Evolutionary conservation across 1,140 invertebrate species (phyloP), one percentile per base, ranked within the genome.

Genomic region (Chionoecetes opilio): DNA sequence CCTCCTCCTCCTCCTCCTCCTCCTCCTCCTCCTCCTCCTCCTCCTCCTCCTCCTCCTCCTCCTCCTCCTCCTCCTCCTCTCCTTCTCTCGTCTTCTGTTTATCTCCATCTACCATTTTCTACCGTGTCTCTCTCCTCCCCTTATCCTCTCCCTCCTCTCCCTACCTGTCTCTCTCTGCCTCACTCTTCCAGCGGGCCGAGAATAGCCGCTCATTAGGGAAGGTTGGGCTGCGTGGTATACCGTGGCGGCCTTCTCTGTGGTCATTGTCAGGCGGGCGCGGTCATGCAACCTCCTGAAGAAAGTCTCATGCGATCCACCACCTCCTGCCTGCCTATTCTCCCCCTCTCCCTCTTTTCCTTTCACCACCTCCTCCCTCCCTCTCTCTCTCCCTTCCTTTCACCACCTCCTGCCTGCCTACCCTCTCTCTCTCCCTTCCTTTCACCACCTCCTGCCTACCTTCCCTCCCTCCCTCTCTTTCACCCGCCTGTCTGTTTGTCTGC

Each of bases 191-290:
- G 46, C 21, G 35, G 38, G 86, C 35, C 86, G n/a, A 88, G 86
- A 88, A 88, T 88, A 38, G 38, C 35, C 9, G 86, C 86, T 88
- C 86, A 88, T 88, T 88, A 88, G 86, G 29, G 35, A 41, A 88
- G 86, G 86, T 32, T 41, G 86, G 86, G 21, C 9, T 21, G 86
- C 38, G 14, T 9, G 86, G 86, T 35, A 29, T 26, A 88, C 86
- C 35, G n/a, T 37, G 86, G 86, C 86, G 86, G 86, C 32, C 86
- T 88, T 26, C 86, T 38, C 29, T 37, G 35, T 38, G 38, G 86
- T 88, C 86, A 88, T 35, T 88, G 86, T 88, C 86, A 88, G 86
- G 86, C 34, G 38, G 86, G 37, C 86, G 34, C 35, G 86, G 86
- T 88, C 86, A 88, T 88, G 86, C 86, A 88, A 88, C 34, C 35